Conservation (phyloP, 2,888 invertebrate genomes). For the Drosophila neutralis region DNA sequence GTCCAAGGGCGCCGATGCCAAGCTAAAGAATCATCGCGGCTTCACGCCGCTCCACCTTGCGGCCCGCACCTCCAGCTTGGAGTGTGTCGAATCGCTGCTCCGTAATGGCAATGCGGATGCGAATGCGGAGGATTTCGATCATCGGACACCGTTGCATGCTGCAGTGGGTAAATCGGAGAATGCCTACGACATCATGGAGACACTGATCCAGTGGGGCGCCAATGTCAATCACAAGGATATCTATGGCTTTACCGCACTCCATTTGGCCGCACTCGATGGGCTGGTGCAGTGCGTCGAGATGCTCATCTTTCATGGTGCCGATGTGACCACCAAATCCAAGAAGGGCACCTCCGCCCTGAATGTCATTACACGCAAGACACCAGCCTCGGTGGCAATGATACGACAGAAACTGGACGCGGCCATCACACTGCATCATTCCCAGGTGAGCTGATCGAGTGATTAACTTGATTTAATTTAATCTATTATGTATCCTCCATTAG, state of each 20-base stretch:
- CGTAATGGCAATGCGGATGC: slow-evolving; percentile 91
- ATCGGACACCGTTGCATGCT: slow-evolving; percentile 92
- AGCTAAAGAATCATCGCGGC: slow-evolving; percentile 90
- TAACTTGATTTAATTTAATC: neutral
- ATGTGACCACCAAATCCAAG: slow-evolving; percentile 94
- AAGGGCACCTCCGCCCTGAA: slow-evolving; percentile 94
- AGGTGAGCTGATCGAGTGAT: slow-evolving; percentile 76
- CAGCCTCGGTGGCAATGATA: slow-evolving; percentile 93
- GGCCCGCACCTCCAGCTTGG: slow-evolving; percentile 91
- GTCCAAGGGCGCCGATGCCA: slow-evolving; percentile 90
- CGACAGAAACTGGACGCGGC: slow-evolving; percentile 93
- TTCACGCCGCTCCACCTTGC: slow-evolving; percentile 95
- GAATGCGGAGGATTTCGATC: slow-evolving; percentile 92
- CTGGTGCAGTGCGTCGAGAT: slow-evolving; percentile 93
- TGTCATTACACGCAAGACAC: slow-evolving; percentile 94
- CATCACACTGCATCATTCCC: slow-evolving; percentile 91
- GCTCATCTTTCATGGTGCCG: slow-evolving; percentile 93
- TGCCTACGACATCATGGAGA: slow-evolving; percentile 92
- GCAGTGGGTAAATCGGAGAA: slow-evolving; percentile 93
- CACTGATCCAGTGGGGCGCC: slow-evolving; percentile 91
- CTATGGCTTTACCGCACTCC: slow-evolving; percentile 93
- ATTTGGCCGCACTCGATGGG: slow-evolving; percentile 94
- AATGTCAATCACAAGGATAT: slow-evolving; percentile 93
- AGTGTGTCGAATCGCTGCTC: slow-evolving; percentile 91
- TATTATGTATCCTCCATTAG: slow-evolving; percentile 8